Evolutionary conservation across 2,797 vertebrate genomes (phyloP).

Genomic region (Ataeniobius toweri): DNA sequence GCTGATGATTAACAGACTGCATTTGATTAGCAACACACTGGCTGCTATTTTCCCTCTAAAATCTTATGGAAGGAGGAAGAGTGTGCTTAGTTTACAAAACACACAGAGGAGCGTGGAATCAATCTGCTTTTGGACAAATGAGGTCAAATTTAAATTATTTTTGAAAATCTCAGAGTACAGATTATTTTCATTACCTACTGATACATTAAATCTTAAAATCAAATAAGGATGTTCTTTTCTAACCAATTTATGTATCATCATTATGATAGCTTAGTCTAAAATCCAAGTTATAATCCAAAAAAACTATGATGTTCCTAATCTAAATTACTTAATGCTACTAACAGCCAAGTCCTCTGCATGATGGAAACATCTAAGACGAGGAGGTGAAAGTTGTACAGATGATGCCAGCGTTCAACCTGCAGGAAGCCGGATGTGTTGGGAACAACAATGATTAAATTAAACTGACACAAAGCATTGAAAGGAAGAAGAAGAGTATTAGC

Average conservation of each 20-base stretch:
- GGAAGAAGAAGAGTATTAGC: constrained; percentile 24
- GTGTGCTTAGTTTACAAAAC: too few species aligned
- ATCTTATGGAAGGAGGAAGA: background rate
- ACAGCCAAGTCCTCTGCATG: background rate
- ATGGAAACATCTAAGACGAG: constrained; percentile 8
- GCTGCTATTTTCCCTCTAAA: background rate
- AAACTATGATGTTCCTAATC: background rate
- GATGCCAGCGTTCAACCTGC: constrained; percentile 11
- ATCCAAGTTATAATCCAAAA: background rate
- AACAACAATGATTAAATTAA: constrained; percentile 38
- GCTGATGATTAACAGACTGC: background rate
- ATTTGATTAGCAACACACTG: background rate
- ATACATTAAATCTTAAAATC: too few species aligned
- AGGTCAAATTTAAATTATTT: too few species aligned
- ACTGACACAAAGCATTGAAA: constrained; percentile 27
- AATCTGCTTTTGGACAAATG: too few species aligned
- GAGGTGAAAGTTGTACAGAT: constrained; percentile 31
- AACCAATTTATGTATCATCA: too few species aligned
- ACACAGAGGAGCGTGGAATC: too few species aligned
- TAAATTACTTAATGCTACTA: background rate
- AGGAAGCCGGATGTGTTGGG: background rate
- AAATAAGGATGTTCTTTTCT: too few species aligned
- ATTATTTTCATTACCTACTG: too few species aligned
- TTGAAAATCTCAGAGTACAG: too few species aligned
- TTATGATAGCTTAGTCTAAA: background rate